Evolutionary conservation across 2,888 invertebrate species (phyloP).

Genomic region (Cosmopolites sordidus): DNA sequence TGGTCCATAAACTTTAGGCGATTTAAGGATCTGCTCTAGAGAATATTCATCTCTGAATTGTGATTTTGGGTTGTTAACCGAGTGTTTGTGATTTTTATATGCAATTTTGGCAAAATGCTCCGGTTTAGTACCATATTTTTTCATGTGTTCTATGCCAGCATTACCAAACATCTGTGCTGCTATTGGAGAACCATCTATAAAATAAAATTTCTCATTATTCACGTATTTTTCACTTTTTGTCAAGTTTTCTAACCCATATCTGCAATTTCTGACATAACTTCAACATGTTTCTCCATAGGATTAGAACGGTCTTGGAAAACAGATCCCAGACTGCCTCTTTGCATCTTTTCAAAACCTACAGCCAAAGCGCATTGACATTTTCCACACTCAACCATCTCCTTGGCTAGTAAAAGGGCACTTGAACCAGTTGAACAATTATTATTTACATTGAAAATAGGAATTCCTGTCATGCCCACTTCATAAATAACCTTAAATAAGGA

Average conservation of each 20-base stretch:
- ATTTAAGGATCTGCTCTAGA: constrained; percentile 82
- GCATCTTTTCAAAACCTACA: constrained; percentile 98
- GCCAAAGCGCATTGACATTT: constrained; percentile 84
- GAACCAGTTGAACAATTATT: constrained; percentile 98
- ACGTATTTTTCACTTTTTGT: no score
- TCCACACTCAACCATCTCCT: constrained; percentile 88
- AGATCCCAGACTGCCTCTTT: constrained; percentile 78
- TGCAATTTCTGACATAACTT: constrained; percentile 75
- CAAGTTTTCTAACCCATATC: constrained; percentile 55
- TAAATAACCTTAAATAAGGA: constrained; percentile 24
- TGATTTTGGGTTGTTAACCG: constrained; percentile 92
- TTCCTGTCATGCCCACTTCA: constrained; percentile 55
- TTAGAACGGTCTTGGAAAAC: constrained; percentile 77
- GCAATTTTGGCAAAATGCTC: constrained; percentile 97
- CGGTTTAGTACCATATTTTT: constrained; percentile 90
- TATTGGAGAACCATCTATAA: constrained; percentile 68
- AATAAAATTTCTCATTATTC: not conserved
- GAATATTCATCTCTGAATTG: constrained; percentile 91
- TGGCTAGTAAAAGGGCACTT: constrained; percentile 83
- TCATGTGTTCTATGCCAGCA: constrained; percentile 94
- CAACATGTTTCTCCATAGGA: constrained; percentile 84
- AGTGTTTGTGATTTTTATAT: constrained; percentile 96
- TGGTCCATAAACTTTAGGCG: constrained; percentile 85
- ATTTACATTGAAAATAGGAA: constrained; percentile 96
- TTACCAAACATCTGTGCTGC: constrained; percentile 96